Evolutionary conservation across 92 coral and sea anemone genomes (phyloP), one percentile per base, ranked within the genome.

Genomic region (Epizoanthus rinbou): DNA sequence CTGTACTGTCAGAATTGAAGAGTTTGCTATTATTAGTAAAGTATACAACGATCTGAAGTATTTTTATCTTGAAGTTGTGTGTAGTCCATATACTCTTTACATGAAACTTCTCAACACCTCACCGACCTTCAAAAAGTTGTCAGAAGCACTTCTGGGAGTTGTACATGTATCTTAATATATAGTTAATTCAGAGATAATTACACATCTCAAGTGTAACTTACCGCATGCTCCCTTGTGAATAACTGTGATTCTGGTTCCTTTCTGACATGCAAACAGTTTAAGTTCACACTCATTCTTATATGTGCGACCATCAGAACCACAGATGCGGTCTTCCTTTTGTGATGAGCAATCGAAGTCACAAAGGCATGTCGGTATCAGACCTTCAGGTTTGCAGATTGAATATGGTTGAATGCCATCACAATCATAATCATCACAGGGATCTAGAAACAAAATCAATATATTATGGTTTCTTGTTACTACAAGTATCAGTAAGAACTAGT

Each of bases 211-310:
- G 6, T 1, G 15, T 21, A n/a, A 37, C 82, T 16, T 60, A 76
- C 82, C 82, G 19, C 82, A 76, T 41, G 22, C 21, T 24, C 82
- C 82, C 54, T 21, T 62, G 50, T 76, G 82, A 11, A 39, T 31
- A 76, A 76, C 69, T 33, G 82, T n/a, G 50, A 76, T 14, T 17
- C 63, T 59, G 15, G 70, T 57, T 76, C 82, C 82, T 37, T 60
- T 76, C 39, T 76, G 82, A 57, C 82, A 76, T 14, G 82, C 69
- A n/a, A 60, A 60, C 57, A 19, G 60, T 39, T 62, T 76, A 37
- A 76, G 82, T 76, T 76, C 82, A 39, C 82, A 76, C 39, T 76
- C 82, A 57, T 76, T 76, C 24, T 60, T 76, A 37, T 28, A 28
- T 2, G 68, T 76, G 28, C 37, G 57, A 17, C 58, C 58, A 35